Conservation (phyloP, 1,140 invertebrate genomes). For the Coelopa frigida region DNA sequence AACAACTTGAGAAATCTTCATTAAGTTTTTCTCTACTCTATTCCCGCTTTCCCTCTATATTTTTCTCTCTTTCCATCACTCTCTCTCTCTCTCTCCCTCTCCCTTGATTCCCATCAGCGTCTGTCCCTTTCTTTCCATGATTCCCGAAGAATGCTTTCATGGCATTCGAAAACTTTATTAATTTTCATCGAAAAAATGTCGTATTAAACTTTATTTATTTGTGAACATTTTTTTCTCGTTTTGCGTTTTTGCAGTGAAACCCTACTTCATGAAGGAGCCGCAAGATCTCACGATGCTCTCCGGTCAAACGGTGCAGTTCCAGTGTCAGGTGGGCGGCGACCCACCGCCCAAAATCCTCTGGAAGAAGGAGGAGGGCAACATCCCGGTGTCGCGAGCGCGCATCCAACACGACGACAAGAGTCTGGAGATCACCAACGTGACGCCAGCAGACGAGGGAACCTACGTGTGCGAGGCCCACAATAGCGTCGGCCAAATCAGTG, state of each 20-base stretch:
- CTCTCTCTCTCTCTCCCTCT: not conserved
- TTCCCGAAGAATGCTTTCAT: too few relatives aligned
- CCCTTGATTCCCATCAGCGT: too few relatives aligned
- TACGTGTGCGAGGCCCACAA: slow-evolving; percentile 79
- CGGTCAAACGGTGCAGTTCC: slow-evolving; percentile 75
- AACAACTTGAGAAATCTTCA: slow-evolving; percentile 10
- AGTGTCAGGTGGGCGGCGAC: slow-evolving; percentile 83
- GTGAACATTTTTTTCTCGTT: too few relatives aligned
- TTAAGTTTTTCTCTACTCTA: slow-evolving; percentile 4
- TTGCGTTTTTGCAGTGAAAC: slow-evolving; percentile 67
- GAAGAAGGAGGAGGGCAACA: slow-evolving; percentile 78
- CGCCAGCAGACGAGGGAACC: slow-evolving; percentile 68
- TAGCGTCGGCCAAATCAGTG: slow-evolving; percentile 65
- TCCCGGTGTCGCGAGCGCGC: slow-evolving; percentile 66
- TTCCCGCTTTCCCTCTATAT: not conserved
- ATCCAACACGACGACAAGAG: slow-evolving; percentile 66
- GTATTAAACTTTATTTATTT: too few relatives aligned
- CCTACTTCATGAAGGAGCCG: slow-evolving; percentile 77
- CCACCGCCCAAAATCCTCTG: slow-evolving; percentile 83
- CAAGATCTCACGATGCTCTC: slow-evolving; percentile 74
- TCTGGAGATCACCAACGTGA: slow-evolving; percentile 65
- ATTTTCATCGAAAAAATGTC: too few relatives aligned
- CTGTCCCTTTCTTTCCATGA: too few relatives aligned
- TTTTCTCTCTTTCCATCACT: slow-evolving; percentile 1
- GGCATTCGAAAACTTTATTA: too few relatives aligned